A percentile compares a stretch with the other conserved stretches of the same genome.
These are phyloP conservation scores for Ciconia stormi DNA, from an alignment of 2,113 vertebrate genomes.

Conservation along the genomic window DNA sequence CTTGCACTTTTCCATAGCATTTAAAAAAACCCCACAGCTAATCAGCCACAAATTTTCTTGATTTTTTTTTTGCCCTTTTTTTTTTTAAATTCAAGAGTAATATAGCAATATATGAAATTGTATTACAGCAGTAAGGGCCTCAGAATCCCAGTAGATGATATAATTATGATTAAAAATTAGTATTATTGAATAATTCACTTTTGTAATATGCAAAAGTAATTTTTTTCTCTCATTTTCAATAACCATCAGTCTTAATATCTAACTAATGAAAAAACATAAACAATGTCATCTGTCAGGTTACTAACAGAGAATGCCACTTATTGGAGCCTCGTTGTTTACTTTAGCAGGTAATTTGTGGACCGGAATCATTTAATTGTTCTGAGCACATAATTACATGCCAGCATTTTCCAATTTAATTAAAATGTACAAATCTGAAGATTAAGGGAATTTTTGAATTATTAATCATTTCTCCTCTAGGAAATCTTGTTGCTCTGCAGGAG, in stretches of 20 bases:
- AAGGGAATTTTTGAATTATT: slow-evolving; percentile 87
- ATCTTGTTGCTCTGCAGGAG: slow-evolving; percentile 88
- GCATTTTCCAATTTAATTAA: slow-evolving; percentile 86
- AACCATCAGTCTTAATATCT: slow-evolving; percentile 73
- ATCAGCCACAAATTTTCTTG: neutral
- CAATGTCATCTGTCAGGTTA: slow-evolving; percentile 66
- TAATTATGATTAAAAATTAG: slow-evolving; percentile 68
- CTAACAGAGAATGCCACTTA: slow-evolving; percentile 71
- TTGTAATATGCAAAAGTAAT: slow-evolving; percentile 65
- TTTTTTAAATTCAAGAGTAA: neutral
- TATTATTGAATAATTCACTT: slow-evolving; percentile 70
- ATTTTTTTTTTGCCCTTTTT: neutral
- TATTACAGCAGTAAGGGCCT: neutral
- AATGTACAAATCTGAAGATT: slow-evolving; percentile 85
- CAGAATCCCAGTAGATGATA: slow-evolving; percentile 61
- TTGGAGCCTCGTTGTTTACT: slow-evolving; percentile 80
- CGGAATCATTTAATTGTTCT: slow-evolving; percentile 82
- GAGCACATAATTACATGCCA: slow-evolving; percentile 82
- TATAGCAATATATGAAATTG: neutral
- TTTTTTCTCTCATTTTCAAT: slow-evolving; percentile 68
- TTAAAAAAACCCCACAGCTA: neutral
- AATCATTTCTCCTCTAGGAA: slow-evolving; percentile 88
- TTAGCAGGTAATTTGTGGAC: slow-evolving; percentile 84
- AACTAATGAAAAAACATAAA: slow-evolving; percentile 70
- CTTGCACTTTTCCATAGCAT: slow-evolving; percentile 10